These are phyloP conservation scores for Cryptophagus acutangulus DNA, from an alignment of 2,888 invertebrate genomes.

Conservation along the genomic window DNA sequence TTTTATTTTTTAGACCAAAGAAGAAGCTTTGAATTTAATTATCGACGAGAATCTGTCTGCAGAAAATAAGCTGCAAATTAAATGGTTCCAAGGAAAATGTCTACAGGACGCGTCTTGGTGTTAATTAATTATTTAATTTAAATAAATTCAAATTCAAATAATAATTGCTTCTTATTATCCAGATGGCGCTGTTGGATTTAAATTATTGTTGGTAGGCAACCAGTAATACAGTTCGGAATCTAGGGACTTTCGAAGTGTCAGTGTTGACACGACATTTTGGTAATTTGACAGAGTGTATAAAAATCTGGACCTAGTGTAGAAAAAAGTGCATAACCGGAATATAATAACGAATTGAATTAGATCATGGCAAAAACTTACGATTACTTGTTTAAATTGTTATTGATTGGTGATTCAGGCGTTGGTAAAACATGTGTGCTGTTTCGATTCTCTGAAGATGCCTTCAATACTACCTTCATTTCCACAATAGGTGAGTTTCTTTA, in stretches of 20 bases:
- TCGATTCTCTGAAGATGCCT: slow-evolving; percentile 92
- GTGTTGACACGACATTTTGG: too few species aligned
- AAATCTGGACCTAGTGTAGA: too few species aligned
- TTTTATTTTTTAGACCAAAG: slow-evolving; percentile 18
- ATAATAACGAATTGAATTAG: too few species aligned
- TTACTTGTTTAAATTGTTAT: slow-evolving; percentile 83
- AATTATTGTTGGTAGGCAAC: too few species aligned
- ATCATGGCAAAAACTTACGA: slow-evolving; percentile 94
- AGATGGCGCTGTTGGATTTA: too few species aligned
- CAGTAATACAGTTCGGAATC: too few species aligned
- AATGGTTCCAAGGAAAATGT: slow-evolving; percentile 91
- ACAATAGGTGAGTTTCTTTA: slow-evolving; percentile 74
- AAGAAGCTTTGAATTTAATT: slow-evolving; percentile 36
- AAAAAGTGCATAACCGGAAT: too few species aligned
- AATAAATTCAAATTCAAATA: too few species aligned
- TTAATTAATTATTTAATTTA: slow-evolving; percentile 30
- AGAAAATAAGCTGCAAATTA: slow-evolving; percentile 68
- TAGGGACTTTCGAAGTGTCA: too few species aligned
- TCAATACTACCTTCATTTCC: slow-evolving; percentile 92
- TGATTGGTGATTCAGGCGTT: slow-evolving; percentile 92
- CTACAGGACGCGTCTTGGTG: slow-evolving; percentile 77
- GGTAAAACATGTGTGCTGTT: slow-evolving; percentile 93
- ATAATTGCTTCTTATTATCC: too few species aligned
- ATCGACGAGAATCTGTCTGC: slow-evolving; percentile 55
- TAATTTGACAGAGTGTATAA: too few species aligned